Evolutionary conservation across 2,113 vertebrate species (phyloP), one percentile per base, ranked within the genome.

Genomic region (Istiophorus platypterus): DNA sequence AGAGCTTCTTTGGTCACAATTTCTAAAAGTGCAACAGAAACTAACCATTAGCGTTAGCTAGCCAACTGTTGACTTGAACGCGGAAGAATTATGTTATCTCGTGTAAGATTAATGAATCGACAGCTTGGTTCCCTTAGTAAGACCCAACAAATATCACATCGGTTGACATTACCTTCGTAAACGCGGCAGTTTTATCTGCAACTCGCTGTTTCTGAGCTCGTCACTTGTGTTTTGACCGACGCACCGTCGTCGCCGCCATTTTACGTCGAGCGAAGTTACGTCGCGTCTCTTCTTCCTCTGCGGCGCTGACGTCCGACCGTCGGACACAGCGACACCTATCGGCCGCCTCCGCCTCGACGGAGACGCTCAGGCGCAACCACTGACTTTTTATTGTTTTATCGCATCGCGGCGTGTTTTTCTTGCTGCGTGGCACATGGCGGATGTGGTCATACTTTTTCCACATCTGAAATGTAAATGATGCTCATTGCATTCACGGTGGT

Each of bases 191-290:
- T 13, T 61, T 8, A 4, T 13, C 7, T 5, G 0, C 8, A 18
- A 9, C 0, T 20, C 0, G 2, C 22, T 4, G 9, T 26, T 34
- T 77, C 31, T 13, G 6, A 11, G 5, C 2, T 73, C 0, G 1
- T 79, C 5, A 1, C 45, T 29, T 61, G 22, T 88, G 79, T 90
- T 92, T 85, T 74, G 22, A 67, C 62, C 49, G 72, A 42, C 22
- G 70, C 37, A 59, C 11, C 0, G 54, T 0, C 2, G 63, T 72
- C 84, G 82, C 90, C 91, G 82, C 90, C 91, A 93, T 92, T 88
- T 92, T 82, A 85, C 15, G 22, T 27, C 26, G 11, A 56, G 24
- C 2, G 1, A 0, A 31, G 1, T 7, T 58, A 72, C 88, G 91
- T 90, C 80, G 87, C 72, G 0, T 71, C 64, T 20, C 5, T 10